A percentile compares a stretch with the other conserved stretches of the same genome.
phyloP scores from a whole-genome alignment of 1,140 invertebrate genomes.

The Aphaenogaster rudis region DNA sequence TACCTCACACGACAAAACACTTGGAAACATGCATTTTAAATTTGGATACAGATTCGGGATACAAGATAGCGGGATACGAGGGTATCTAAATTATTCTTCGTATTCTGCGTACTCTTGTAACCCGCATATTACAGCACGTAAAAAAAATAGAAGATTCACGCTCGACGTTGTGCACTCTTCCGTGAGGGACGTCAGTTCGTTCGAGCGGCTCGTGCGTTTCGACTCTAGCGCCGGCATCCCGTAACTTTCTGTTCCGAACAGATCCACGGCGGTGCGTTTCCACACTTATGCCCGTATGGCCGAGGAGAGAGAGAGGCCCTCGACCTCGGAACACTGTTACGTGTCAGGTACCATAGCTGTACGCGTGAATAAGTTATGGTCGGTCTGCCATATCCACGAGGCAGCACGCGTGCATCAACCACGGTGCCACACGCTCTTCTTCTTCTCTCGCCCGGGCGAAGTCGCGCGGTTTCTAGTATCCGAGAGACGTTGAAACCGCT shows the following conservation, averaged over 20 bases:
- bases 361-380: slow-evolving; percentile 79
- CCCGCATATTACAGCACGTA: slow-evolving; percentile 24
- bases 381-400: slow-evolving; percentile 74
- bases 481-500: slow-evolving; percentile 64
- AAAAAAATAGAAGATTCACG: slow-evolving; percentile 36
- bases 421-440: slow-evolving; percentile 61
- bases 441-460: slow-evolving; percentile 39
- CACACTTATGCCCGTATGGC: slow-evolving; percentile 61
- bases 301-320: slow-evolving; percentile 66
- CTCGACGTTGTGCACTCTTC: slow-evolving; percentile 27
- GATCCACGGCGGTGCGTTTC: slow-evolving; percentile 65
- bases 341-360: slow-evolving; percentile 77
- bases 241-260: slow-evolving; percentile 50
- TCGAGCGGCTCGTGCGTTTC: slow-evolving; percentile 45
- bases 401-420: slow-evolving; percentile 76
- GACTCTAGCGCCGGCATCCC: slow-evolving; percentile 60
- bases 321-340: slow-evolving; percentile 77
- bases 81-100: background rate
- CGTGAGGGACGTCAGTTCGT: background rate
- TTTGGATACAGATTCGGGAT: background rate
- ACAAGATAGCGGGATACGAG: background rate
- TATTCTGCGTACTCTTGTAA: slow-evolving; percentile 1
- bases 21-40: background rate
- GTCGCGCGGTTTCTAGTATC: slow-evolving; percentile 63
- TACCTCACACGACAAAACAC: background rate